Percentiles rank a stretch among this genome's conserved stretches.
phyloP scores from a whole-genome alignment of 2,113 vertebrate genomes.

The Callithrix jacchus region DNA sequence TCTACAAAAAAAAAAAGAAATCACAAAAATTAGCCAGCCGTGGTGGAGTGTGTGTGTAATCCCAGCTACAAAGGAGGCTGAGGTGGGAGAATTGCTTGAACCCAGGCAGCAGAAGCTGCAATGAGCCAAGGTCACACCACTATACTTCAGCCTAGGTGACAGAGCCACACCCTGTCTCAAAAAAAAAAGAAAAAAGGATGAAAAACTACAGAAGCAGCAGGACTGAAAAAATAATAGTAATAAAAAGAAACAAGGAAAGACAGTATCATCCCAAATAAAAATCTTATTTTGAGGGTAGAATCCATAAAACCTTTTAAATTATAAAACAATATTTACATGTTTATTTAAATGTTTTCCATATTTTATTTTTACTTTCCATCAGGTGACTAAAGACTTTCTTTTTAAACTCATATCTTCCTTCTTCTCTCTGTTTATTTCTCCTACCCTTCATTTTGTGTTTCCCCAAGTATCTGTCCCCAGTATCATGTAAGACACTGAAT shows the following conservation, averaged over 20 bases:
- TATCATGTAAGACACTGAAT: background rate
- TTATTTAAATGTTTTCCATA: background rate
- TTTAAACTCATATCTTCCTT: background rate
- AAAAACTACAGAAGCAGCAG: no score
- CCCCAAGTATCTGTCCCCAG: background rate
- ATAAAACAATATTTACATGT: background rate
- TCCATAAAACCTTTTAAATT: background rate
- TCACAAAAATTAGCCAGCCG: no score
- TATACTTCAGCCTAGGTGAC: no score
- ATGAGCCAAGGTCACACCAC: no score
- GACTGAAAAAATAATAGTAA: no score
- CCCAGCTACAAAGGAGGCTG: no score
- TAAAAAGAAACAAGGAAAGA: background rate
- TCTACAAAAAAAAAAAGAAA: no score
- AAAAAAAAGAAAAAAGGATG: no score
- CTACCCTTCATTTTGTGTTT: background rate
- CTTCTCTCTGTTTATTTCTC: background rate
- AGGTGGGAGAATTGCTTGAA: no score
- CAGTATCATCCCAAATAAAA: background rate
- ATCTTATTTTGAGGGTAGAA: background rate
- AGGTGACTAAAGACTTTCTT: background rate
- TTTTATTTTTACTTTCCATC: background rate
- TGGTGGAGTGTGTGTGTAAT: no score
- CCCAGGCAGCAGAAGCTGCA: no score
- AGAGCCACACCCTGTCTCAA: no score